Conservation (phyloP, 2,888 invertebrate species). For the Ophraella communa region DNA sequence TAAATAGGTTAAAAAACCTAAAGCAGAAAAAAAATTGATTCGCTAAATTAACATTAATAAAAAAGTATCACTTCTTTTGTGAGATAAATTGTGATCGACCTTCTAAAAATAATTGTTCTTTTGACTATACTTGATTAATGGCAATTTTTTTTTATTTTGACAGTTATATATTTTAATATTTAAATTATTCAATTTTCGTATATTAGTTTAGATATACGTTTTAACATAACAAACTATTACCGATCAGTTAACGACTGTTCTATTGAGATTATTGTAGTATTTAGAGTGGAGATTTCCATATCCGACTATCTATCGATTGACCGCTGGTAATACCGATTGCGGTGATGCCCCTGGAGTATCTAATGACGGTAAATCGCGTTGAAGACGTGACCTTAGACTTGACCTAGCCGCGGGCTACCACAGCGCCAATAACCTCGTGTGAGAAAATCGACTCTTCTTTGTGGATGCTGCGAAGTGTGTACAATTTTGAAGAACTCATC, state of each 20-base stretch:
- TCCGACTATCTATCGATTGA: conserved; percentile 1
- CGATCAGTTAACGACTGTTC: background rate
- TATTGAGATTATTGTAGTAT: background rate
- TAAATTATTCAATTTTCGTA: too few species aligned
- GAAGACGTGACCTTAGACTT: conserved; percentile 40
- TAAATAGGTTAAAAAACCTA: too few species aligned
- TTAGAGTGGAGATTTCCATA: background rate
- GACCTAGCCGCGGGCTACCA: conserved; percentile 41
- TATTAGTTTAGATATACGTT: too few species aligned
- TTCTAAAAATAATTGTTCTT: too few species aligned
- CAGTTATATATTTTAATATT: too few species aligned
- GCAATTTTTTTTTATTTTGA: too few species aligned
- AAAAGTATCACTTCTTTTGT: too few species aligned
- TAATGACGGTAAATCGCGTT: conserved; percentile 35
- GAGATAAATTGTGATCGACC: too few species aligned
- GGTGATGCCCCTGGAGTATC: conserved; percentile 29
- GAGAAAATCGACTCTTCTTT: conserved; percentile 42
- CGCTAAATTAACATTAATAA: too few species aligned
- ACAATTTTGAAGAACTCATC: background rate
- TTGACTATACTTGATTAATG: too few species aligned
- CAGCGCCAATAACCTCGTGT: conserved; percentile 50
- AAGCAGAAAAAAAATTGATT: too few species aligned
- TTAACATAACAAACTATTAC: background rate
- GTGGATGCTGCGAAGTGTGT: conserved; percentile 13
- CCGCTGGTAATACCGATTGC: conserved; percentile 8